Base-by-base conservation (phyloP, 2,113 vertebrate genomes). In the Myotis brandtii region DNA sequence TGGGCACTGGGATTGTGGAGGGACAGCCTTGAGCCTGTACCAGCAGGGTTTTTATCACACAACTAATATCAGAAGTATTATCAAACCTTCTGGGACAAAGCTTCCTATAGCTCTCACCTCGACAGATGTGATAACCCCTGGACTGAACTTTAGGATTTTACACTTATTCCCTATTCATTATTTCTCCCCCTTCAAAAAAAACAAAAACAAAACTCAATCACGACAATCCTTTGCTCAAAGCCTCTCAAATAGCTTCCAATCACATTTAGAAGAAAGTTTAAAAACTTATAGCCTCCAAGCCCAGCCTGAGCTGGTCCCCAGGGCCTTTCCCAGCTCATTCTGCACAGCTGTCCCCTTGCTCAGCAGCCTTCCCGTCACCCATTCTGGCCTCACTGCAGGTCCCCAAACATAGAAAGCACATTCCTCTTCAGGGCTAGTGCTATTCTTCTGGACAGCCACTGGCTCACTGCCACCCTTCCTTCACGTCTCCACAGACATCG, bases 121-220 rank as follows among this genome's bases (percentile, higher is more conserved):
- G 25, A 87, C 23, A 34, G 30, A 62, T 16, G 16, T 54, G 72
- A 81, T 72, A 76, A 84, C 3, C 37, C 48, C 23, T 12, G 46
- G n/a, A 34, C 2, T 34, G 25, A 91, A 72, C 14, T 76, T 46
- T 43, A 89, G 37, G 59, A 86, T 77, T 86, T 77, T 94, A 69
- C 6, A 52, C 21, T 64, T 34, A 91, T 9, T 92, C 16, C 18
- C 12, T 67, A 25, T 18, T 14, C 32, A 48, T 34, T 59, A 8
- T 84, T 88, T 86, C 46, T 11, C 46, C 59, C 23, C 25, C 9
- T n/a, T n/a, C n/a, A n/a, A n/a, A n/a, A n/a, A 52, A 80, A 89
- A 59, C 17, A 70, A 77, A 75, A 12, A 43, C n/a, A 85, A 73
- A 48, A 64, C 20, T 54, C 40, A 81, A 81, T 66, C 48, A 76